Conservation (phyloP, 2,888 invertebrate species). For the Ligdia adustata region DNA sequence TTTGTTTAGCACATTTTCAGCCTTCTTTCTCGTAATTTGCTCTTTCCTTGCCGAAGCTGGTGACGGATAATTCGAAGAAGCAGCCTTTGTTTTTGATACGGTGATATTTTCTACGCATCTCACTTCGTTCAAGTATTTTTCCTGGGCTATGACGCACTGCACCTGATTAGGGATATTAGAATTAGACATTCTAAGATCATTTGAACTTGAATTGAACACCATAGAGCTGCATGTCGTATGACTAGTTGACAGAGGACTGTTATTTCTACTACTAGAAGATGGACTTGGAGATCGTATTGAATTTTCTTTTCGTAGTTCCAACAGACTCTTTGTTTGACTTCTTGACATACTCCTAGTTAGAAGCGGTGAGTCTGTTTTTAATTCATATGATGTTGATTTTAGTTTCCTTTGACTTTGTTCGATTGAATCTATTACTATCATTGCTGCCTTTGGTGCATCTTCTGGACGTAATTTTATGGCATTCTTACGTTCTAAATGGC, state of each 20-base stretch:
- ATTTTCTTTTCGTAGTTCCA: constrained; percentile 72
- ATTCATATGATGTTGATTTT: constrained; percentile 76
- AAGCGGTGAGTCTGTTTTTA: constrained; percentile 74
- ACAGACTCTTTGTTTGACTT: constrained; percentile 67
- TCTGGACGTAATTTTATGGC: constrained; percentile 78
- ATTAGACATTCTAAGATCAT: constrained; percentile 76
- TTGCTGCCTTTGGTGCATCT: constrained; percentile 74
- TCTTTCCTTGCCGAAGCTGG: constrained; percentile 71
- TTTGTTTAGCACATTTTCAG: constrained; percentile 77
- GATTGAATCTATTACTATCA: constrained; percentile 77
- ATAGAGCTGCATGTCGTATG: constrained; percentile 82
- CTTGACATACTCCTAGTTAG: constrained; percentile 63
- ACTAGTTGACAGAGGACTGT: constrained; percentile 76
- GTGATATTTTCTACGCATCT: constrained; percentile 79
- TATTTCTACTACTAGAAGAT: constrained; percentile 76
- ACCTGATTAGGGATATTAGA: constrained; percentile 78
- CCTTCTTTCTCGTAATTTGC: constrained; percentile 75
- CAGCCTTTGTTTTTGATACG: constrained; percentile 66
- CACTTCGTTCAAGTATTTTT: constrained; percentile 78
- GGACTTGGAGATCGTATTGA: constrained; percentile 75
- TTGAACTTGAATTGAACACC: constrained; percentile 81
- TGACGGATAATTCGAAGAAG: constrained; percentile 61
- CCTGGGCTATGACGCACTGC: constrained; percentile 81
- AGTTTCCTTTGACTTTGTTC: constrained; percentile 80
- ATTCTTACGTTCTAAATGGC: constrained; percentile 76